These are phyloP conservation scores for human (Homo sapiens) DNA, from an alignment of 2,113 vertebrate species.

Conservation along the genomic window DNA sequence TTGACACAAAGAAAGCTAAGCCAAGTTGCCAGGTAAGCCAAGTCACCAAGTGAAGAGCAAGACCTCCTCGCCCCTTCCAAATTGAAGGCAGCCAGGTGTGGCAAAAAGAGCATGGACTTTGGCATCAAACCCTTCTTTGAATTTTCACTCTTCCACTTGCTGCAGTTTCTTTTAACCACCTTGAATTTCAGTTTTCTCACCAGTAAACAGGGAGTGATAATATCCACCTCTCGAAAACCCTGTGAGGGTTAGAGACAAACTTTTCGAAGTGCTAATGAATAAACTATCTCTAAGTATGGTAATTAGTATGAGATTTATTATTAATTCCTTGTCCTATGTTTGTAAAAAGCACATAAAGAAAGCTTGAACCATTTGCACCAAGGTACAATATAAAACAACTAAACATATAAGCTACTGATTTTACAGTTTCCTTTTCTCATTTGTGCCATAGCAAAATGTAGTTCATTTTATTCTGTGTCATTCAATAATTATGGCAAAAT, in stretches of 20 bases:
- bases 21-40: not conserved
- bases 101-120: not conserved
- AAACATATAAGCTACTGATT: not conserved
- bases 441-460: not conserved
- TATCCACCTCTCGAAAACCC: not conserved
- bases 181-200: conserved; percentile 20
- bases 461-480: not conserved
- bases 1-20: not conserved
- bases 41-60: not conserved
- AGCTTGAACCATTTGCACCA: not conserved
- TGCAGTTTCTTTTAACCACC: not conserved
- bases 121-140: not conserved
- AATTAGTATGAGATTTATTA: not conserved
- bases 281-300: not conserved
- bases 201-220: not conserved
- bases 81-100: not conserved
- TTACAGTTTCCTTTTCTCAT: not conserved
- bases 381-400: not conserved
- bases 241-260: not conserved
- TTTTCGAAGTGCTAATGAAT: not conserved
- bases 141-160: not conserved
- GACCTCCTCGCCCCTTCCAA: not conserved
- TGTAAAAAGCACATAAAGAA: not conserved
- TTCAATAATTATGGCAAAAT: conserved; percentile 22
- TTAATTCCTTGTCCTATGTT: not conserved